A percentile compares a stretch with the other conserved stretches of the same genome.
phyloP scores from a whole-genome alignment of 1,140 invertebrate genomes.

The Sarcophaga peregrina region DNA sequence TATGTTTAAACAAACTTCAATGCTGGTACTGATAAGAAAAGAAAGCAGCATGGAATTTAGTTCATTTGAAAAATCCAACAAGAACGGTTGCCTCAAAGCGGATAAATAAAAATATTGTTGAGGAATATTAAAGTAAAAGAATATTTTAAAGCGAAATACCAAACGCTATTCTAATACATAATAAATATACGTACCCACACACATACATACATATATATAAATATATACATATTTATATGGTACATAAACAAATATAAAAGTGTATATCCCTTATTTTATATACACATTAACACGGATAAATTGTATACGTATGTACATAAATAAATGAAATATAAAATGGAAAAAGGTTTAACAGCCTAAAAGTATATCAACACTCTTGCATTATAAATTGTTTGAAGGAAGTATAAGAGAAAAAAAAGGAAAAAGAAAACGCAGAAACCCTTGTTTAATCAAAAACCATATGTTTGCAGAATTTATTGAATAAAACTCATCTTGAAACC shows the following conservation, averaged over 20 bases:
- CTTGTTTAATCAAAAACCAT: too few relatives aligned
- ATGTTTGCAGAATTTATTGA: too few relatives aligned
- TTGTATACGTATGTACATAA: slow-evolving; percentile 18
- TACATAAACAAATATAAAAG: neutral
- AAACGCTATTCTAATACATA: slow-evolving; percentile 8
- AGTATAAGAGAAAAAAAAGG: neutral
- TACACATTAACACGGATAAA: neutral
- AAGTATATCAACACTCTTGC: slow-evolving; percentile 22
- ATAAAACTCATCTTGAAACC: too few relatives aligned
- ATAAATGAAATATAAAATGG: neutral
- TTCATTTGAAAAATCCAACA: slow-evolving; percentile 31
- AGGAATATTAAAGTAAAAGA: neutral
- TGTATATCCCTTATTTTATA: neutral
- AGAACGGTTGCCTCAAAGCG: neutral
- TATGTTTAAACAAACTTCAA: neutral
- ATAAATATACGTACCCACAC: neutral
- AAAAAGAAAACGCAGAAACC: neutral
- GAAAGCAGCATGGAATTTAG: neutral
- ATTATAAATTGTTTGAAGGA: neutral
- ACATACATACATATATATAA: neutral
- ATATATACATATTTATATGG: neutral
- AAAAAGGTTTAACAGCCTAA: slow-evolving; percentile 14
- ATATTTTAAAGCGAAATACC: slow-evolving; percentile 8
- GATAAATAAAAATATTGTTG: neutral
- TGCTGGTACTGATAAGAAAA: neutral